Percentiles rank a stretch among this genome's conserved stretches.
phyloP scores from a whole-genome alignment of 1,140 invertebrate species.

The Ruditapes philippinarum region DNA sequence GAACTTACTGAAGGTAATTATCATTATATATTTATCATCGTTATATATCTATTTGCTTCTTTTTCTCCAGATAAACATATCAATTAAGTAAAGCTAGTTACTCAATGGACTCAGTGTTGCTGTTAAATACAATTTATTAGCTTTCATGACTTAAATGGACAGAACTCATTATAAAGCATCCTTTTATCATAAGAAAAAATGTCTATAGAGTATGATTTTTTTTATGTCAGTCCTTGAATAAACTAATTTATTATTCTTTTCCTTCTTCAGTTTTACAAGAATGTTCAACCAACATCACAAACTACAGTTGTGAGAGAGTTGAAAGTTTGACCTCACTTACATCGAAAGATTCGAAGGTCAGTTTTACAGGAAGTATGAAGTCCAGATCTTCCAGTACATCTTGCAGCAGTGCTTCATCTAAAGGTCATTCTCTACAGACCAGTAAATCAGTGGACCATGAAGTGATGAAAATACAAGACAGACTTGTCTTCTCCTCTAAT shows the following conservation, averaged over 20 bases:
- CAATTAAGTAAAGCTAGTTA: no score
- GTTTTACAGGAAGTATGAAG: constrained; percentile 70
- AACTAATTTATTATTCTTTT: background rate
- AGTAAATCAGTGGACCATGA: constrained; percentile 76
- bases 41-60: no score
- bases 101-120: no score
- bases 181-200: no score
- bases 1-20: constrained; percentile 80
- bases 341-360: constrained; percentile 67
- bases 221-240: no score
- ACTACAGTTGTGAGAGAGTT: constrained; percentile 80
- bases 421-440: constrained; percentile 67
- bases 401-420: constrained; percentile 44
- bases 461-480: constrained; percentile 80
- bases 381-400: constrained; percentile 67
- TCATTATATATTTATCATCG: background rate
- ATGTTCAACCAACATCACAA: constrained; percentile 80
- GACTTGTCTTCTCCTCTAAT: constrained; percentile 79
- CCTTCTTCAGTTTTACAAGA: constrained; percentile 75
- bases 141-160: no score
- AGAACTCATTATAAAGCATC: no score
- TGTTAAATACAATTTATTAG: no score
- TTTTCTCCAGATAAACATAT: no score
- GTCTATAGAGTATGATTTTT: background rate
- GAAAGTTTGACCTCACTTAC: constrained; percentile 78